These are phyloP conservation scores for Phalloptychus januarius DNA, from an alignment of 2,797 vertebrate species.

Conservation along the genomic window DNA sequence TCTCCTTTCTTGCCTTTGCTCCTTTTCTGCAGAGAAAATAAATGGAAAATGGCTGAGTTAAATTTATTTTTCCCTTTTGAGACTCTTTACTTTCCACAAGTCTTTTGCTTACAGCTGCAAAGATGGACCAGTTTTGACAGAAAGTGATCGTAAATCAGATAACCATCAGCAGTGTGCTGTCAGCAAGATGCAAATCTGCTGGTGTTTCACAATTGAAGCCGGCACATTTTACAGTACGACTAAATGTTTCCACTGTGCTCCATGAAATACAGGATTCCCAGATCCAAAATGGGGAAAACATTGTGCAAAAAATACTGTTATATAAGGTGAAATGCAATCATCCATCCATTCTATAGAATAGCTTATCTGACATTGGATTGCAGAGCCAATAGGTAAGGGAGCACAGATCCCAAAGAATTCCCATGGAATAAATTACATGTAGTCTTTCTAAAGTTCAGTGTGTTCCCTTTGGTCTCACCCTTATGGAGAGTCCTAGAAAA, in stretches of 20 bases:
- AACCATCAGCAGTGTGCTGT: neutral
- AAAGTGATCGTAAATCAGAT: slow-evolving; percentile 8
- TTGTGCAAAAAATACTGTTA: neutral
- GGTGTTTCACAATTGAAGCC: neutral
- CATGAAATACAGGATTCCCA: neutral
- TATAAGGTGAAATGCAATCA: neutral
- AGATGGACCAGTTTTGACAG: neutral
- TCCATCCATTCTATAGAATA: neutral
- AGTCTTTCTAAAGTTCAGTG: neutral
- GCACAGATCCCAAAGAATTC: neutral
- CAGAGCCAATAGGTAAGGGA: neutral
- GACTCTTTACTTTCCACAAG: neutral
- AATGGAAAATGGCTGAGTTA: neutral
- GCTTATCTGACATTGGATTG: neutral
- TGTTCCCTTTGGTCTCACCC: neutral
- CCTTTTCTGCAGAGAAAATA: slow-evolving; percentile 70
- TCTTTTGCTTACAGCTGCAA: neutral
- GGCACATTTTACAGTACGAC: neutral
- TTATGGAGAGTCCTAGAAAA: neutral
- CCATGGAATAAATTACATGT: neutral
- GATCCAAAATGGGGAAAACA: neutral
- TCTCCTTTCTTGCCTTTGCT: slow-evolving; percentile 72
- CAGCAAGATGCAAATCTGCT: neutral
- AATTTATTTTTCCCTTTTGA: neutral
- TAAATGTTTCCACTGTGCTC: neutral